Conservation (phyloP, 2,888 invertebrate genomes). For the Galerucella calmariensis region DNA sequence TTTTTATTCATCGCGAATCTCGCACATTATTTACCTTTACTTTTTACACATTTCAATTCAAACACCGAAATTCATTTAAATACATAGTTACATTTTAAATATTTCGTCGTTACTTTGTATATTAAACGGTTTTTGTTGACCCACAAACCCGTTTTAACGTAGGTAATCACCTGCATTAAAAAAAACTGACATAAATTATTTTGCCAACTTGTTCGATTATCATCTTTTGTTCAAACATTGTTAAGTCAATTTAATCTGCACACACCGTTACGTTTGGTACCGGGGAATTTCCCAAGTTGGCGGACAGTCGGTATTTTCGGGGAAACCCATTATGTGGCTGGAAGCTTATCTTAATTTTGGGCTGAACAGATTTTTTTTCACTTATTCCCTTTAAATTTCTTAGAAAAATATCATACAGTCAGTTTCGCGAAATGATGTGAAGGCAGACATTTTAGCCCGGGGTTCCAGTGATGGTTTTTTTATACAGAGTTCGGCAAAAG, state of each 20-base stretch:
- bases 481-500: no score
- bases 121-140: neutral
- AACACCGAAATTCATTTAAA: neutral
- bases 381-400: neutral
- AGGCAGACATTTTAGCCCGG: no score
- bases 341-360: neutral
- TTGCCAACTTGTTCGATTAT: conserved; percentile 6
- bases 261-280: neutral
- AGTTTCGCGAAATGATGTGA: no score
- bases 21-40: conserved; percentile 3
- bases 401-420: no score
- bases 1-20: neutral
- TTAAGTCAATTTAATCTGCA: neutral
- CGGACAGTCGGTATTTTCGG: neutral
- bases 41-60: neutral
- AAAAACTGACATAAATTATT: neutral
- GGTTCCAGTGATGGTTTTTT: no score
- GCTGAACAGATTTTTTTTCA: neutral
- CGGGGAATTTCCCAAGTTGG: neutral
- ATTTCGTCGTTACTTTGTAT: neutral
- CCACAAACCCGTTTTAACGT: neutral
- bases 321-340: neutral
- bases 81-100: neutral
- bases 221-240: neutral
- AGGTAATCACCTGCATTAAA: neutral